These are phyloP conservation scores for Iguana delicatissima DNA, from an alignment of 2,797 vertebrate genomes.

Conservation along the genomic window DNA sequence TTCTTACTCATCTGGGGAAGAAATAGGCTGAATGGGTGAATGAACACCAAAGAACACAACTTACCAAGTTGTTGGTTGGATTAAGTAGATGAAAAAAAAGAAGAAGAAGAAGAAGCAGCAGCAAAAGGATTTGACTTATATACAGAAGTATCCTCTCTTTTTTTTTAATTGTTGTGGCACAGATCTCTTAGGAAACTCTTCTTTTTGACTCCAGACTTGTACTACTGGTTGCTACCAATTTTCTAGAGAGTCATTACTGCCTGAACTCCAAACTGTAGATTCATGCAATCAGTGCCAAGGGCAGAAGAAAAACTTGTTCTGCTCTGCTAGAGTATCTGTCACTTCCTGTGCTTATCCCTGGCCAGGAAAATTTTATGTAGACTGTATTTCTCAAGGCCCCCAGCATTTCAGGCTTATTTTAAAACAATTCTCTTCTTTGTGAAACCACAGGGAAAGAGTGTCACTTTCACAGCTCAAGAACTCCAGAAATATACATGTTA, in stretches of 20 bases:
- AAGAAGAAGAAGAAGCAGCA: not conserved
- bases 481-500: constrained; percentile 18
- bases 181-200: not conserved
- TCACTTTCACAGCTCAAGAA: not conserved
- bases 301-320: constrained; percentile 20
- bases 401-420: not conserved
- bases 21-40: not conserved
- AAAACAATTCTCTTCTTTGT: not conserved
- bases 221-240: constrained; percentile 22
- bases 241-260: constrained; percentile 30
- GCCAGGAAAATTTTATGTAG: constrained; percentile 5
- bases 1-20: not conserved
- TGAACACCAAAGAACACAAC: not conserved
- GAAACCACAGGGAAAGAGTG: not conserved
- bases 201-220: not conserved
- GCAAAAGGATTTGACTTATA: not conserved
- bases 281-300: constrained; percentile 34
- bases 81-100: not conserved
- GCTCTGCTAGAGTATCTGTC: constrained; percentile 22
- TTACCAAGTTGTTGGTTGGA: not conserved
- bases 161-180: not conserved
- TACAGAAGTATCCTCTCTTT: not conserved
- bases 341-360: constrained; percentile 14
- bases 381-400: not conserved
- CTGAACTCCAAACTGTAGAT: constrained; percentile 19